phyloP scores from a whole-genome alignment of 2,888 invertebrate species.

The Sarcophaga caerulescens region DNA sequence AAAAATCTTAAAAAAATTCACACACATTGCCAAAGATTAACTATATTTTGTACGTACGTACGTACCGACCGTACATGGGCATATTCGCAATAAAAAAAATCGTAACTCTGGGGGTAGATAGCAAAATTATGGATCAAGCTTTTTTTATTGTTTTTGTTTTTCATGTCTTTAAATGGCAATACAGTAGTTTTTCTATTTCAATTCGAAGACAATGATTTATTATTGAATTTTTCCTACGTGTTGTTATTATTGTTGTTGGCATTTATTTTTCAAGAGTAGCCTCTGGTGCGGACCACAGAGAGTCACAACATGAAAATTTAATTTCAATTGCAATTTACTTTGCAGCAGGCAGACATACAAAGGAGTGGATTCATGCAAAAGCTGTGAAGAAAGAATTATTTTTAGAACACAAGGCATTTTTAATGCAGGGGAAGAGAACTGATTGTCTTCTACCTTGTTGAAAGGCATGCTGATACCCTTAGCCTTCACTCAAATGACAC shows the following conservation, averaged over 20 bases:
- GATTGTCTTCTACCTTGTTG: no score
- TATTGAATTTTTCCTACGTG: constrained; percentile 5
- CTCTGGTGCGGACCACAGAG: constrained; percentile 37
- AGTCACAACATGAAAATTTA: constrained; percentile 58
- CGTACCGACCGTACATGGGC: no score
- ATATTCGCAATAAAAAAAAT: neutral
- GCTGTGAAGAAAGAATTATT: neutral
- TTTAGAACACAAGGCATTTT: no score
- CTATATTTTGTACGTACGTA: no score
- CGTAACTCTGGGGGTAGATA: neutral
- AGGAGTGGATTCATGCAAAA: neutral
- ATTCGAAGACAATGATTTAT: constrained; percentile 48
- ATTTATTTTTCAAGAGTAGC: constrained; percentile 37
- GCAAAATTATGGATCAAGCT: neutral
- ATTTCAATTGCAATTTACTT: constrained; percentile 54
- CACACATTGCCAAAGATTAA: no score
- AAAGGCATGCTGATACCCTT: no score
- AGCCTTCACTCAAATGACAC: no score
- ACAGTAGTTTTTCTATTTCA: constrained; percentile 53
- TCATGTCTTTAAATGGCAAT: constrained; percentile 56
- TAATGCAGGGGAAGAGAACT: no score
- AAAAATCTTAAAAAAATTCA: neutral
- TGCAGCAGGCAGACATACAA: constrained; percentile 1
- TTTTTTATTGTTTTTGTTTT: constrained; percentile 19
- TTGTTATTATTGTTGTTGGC: constrained; percentile 24